These are phyloP conservation scores for Momotus momota DNA, from an alignment of 2,797 vertebrate species.

Conservation along the genomic window DNA sequence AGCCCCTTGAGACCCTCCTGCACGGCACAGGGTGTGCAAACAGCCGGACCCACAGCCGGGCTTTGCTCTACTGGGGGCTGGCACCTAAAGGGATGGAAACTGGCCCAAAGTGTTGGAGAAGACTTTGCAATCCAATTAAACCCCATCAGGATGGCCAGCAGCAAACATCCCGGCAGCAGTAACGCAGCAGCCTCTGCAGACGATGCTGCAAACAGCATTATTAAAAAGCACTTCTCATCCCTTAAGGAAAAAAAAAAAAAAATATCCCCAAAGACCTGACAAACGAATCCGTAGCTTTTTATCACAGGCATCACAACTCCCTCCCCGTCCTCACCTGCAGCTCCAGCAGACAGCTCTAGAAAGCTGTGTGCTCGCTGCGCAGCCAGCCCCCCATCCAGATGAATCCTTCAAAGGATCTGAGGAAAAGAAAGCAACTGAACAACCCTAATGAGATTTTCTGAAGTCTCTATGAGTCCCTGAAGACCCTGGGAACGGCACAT, in stretches of 20 bases:
- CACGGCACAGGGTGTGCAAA: fast-evolving
- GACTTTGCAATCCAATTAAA: neutral
- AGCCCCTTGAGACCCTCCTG: neutral
- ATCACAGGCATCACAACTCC: neutral
- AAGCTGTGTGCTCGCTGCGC: neutral
- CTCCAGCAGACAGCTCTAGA: neutral
- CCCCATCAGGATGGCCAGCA: neutral
- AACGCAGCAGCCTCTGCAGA: neutral
- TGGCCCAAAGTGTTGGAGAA: neutral
- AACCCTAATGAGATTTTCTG: neutral
- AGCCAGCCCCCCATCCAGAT: neutral
- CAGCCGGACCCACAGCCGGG: neutral
- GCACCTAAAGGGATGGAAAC: neutral
- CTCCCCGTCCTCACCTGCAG: neutral
- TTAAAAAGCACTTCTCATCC: neutral
- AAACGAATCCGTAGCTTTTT: neutral
- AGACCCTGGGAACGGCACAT: neutral
- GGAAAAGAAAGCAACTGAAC: neutral
- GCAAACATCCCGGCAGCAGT: neutral
- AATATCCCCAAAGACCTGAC: neutral
- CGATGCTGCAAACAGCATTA: neutral
- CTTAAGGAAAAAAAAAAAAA: neutral
- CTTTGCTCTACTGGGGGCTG: neutral
- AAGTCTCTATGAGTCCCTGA: fast-evolving
- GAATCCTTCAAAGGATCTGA: neutral